phyloP scores from a whole-genome alignment of 2,888 invertebrate genomes.

The Bursaphelenchus okinawaensis region DNA sequence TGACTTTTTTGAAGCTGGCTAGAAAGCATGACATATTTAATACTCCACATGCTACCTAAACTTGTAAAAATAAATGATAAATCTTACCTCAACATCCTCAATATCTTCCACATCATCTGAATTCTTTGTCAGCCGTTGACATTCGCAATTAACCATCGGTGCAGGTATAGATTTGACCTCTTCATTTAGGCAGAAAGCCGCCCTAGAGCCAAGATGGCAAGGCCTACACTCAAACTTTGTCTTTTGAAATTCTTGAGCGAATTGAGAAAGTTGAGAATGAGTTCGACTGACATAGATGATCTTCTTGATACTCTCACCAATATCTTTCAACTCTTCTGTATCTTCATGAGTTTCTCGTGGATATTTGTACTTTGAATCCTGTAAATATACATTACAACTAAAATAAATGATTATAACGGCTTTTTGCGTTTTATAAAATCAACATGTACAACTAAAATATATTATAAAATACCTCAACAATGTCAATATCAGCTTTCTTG shows the following conservation, averaged over 20 bases:
- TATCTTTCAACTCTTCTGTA: constrained; percentile 8
- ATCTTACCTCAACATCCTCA: constrained; percentile 48
- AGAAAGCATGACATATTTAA: constrained; percentile 11
- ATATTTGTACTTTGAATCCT: not conserved
- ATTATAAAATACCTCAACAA: not conserved
- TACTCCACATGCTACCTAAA: too few relatives aligned
- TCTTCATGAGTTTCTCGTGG: constrained; percentile 11
- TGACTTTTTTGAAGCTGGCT: constrained; percentile 1
- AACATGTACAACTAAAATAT: not conserved
- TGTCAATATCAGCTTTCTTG: constrained; percentile 17
- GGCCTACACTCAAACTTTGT: constrained; percentile 63
- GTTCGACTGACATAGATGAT: constrained; percentile 91
- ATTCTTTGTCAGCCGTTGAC: constrained; percentile 30
- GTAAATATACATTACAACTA: too few relatives aligned
- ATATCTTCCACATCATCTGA: constrained; percentile 14
- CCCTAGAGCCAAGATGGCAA: constrained; percentile 48
- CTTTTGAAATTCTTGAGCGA: constrained; percentile 80
- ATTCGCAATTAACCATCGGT: constrained; percentile 40
- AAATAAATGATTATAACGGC: too few relatives aligned
- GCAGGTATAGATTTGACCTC: constrained; percentile 62
- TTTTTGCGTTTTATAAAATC: not conserved
- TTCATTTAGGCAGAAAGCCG: constrained; percentile 80
- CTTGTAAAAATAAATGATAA: too few relatives aligned
- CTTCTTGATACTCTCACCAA: constrained; percentile 56
- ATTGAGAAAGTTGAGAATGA: constrained; percentile 90